Evolutionary conservation across 1,140 invertebrate species (phyloP).

Genomic region (Leptinotarsa texana): DNA sequence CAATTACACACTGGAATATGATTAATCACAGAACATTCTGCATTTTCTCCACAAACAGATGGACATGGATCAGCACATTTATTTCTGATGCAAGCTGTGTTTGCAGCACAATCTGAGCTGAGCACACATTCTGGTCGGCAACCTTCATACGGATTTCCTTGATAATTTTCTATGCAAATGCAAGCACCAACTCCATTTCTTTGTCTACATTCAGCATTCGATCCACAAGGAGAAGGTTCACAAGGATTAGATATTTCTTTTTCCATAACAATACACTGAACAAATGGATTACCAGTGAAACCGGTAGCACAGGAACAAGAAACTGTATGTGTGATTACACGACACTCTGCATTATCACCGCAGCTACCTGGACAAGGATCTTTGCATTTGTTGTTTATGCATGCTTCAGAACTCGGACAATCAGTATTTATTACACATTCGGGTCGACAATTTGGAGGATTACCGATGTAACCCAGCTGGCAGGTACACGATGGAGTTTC

Average conservation of each 20-base stretch:
- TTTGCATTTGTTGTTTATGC: conserved; percentile 74
- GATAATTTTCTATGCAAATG: conserved; percentile 71
- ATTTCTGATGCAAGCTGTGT: conserved; percentile 73
- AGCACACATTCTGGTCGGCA: conserved; percentile 79
- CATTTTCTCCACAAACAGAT: conserved; percentile 78
- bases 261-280: conserved; percentile 60
- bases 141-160: conserved; percentile 78
- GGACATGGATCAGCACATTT: conserved; percentile 83
- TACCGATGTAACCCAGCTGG: conserved; percentile 69
- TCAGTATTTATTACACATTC: conserved; percentile 80
- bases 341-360: conserved; percentile 76
- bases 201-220: conserved; percentile 69
- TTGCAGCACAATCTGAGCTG: conserved; percentile 77
- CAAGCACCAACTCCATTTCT: conserved; percentile 70
- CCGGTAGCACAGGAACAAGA: conserved; percentile 71
- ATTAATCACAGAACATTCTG: conserved; percentile 77
- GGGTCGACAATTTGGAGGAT: conserved; percentile 73
- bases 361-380: conserved; percentile 81
- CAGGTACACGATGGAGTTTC: conserved; percentile 73
- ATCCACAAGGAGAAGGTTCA: conserved; percentile 63
- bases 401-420: conserved; percentile 72
- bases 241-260: conserved; percentile 49
- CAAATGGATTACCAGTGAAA: conserved; percentile 72
- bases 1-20: conserved; percentile 81
- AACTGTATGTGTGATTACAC: conserved; percentile 62